A percentile compares a stretch with the other conserved stretches of the same genome.
Conservation (phyloP, 2,888 invertebrate species). For the Autographa pulchrina region DNA sequence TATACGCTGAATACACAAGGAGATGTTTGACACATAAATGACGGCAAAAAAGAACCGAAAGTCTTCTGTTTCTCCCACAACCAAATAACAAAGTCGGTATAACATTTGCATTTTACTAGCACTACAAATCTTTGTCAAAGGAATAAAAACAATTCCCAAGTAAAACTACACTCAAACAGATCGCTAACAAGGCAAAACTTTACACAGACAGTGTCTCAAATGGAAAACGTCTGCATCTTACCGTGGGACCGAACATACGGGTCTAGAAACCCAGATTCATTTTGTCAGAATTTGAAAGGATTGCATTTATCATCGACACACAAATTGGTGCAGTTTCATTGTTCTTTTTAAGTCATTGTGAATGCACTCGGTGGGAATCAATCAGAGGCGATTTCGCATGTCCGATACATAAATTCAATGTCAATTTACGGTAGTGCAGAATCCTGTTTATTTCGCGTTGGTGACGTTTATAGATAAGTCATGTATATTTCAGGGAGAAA, state of each 20-base stretch:
- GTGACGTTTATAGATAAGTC: not conserved
- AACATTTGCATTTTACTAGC: not conserved
- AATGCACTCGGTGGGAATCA: conserved; percentile 50
- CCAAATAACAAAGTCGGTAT: not conserved
- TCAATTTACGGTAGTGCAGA: conserved; percentile 30
- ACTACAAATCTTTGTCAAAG: not conserved
- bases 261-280: conserved; percentile 31
- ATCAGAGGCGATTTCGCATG: conserved; percentile 40
- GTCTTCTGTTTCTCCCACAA: too few relatives aligned
- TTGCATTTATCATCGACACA: conserved; percentile 51
- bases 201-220: conserved; percentile 17
- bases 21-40: too few relatives aligned
- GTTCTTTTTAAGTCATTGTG: conserved; percentile 42
- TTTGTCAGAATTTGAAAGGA: conserved; percentile 56
- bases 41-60: too few relatives aligned
- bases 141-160: not conserved
- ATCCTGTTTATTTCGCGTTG: conserved; percentile 14
- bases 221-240: conserved; percentile 41
- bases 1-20: too few relatives aligned
- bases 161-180: conserved; percentile 1
- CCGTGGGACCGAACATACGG: conserved; percentile 46
- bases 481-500: not conserved
- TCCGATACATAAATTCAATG: conserved; percentile 25
- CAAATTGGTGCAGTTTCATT: conserved; percentile 48
- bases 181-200: not conserved